Evolutionary conservation across 2,113 vertebrate species (phyloP).

Genomic region (Chaenogobius annularis): DNA sequence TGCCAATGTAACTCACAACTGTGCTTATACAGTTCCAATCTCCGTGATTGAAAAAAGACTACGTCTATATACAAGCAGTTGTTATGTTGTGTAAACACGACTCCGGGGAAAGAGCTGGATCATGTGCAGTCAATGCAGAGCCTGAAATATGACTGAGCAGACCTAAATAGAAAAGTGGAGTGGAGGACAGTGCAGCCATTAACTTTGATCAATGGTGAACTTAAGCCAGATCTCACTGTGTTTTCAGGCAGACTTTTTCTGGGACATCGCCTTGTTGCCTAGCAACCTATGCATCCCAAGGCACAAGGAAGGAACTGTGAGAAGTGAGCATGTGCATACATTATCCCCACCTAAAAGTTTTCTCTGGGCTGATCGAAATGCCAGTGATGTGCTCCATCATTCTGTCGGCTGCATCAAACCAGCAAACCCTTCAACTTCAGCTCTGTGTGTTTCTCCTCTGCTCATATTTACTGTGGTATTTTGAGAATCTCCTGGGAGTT

Average conservation of each 20-base stretch:
- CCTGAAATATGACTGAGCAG: slow-evolving; percentile 31
- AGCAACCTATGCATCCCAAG: slow-evolving; percentile 73
- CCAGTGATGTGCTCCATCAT: slow-evolving; percentile 37
- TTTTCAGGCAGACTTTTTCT: slow-evolving; percentile 60
- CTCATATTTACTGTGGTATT: slow-evolving; percentile 14
- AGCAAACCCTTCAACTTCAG: not conserved
- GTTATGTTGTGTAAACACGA: not conserved
- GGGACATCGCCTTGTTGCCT: slow-evolving; percentile 74
- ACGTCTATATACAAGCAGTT: not conserved
- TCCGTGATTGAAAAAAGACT: not conserved
- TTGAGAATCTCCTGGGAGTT: slow-evolving; percentile 14
- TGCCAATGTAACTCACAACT: no score
- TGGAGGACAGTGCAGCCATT: slow-evolving; percentile 31
- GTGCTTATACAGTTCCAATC: no score
- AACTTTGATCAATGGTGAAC: slow-evolving; percentile 48
- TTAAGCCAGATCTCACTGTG: slow-evolving; percentile 8
- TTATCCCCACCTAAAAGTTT: slow-evolving; percentile 43
- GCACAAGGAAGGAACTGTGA: slow-evolving; percentile 30
- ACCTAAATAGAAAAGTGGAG: slow-evolving; percentile 12
- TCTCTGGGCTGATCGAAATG: slow-evolving; percentile 31
- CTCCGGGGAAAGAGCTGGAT: slow-evolving; percentile 15
- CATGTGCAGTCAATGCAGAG: slow-evolving; percentile 21
- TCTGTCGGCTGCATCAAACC: slow-evolving; percentile 17
- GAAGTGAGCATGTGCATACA: slow-evolving; percentile 37
- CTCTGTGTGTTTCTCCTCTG: not conserved